phyloP scores from a whole-genome alignment of 2,888 invertebrate genomes.

The Aleiodes alternator region DNA sequence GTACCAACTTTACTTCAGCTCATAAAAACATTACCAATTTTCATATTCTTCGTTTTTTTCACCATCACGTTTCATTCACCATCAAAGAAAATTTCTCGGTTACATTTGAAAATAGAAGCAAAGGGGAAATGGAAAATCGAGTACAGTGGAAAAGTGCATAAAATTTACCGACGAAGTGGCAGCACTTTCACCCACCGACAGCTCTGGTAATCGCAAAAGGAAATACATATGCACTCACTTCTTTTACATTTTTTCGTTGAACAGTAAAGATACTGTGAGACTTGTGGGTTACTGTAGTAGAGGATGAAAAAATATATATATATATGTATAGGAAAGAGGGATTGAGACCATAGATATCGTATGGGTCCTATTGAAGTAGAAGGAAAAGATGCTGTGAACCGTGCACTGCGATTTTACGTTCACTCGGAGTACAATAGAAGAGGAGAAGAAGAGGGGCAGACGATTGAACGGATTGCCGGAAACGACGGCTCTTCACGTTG shows the following conservation, averaged over 20 bases:
- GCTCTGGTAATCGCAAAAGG: conserved; percentile 30
- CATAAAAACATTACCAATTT: conserved; percentile 12
- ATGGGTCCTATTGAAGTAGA: conserved; percentile 40
- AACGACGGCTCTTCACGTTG: conserved; percentile 42
- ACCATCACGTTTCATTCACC: conserved; percentile 6
- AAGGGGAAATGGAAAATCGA: background rate
- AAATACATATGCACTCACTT: conserved; percentile 33
- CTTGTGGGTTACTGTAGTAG: background rate
- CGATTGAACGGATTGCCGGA: conserved; percentile 55
- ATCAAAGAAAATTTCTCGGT: background rate
- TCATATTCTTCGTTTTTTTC: conserved; percentile 2
- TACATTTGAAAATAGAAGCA: no score
- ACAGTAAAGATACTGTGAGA: background rate
- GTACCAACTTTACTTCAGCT: background rate
- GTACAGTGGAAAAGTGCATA: conserved; percentile 10
- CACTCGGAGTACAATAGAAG: conserved; percentile 48
- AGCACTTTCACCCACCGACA: conserved; percentile 9
- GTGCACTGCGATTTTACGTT: conserved; percentile 52
- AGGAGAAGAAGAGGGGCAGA: background rate
- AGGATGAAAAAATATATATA: background rate
- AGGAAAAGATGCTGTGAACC: conserved; percentile 48
- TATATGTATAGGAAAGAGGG: background rate
- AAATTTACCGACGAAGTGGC: conserved; percentile 19
- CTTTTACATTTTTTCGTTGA: background rate
- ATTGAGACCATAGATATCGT: conserved; percentile 24